Evolutionary conservation across 2,113 vertebrate species (phyloP).

Genomic region (Rhipidura dahli): DNA sequence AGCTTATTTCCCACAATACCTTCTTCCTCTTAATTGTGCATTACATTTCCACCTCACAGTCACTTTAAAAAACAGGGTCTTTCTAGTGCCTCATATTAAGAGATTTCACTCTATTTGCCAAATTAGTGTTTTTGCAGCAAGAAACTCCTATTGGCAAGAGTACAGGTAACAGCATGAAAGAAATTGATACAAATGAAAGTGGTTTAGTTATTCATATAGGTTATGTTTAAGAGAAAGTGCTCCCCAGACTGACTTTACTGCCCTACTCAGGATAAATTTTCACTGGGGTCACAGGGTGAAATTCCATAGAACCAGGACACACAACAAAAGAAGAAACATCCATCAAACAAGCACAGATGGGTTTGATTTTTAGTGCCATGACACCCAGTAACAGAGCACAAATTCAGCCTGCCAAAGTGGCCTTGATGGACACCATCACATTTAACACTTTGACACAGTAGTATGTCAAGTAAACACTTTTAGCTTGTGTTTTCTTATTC

Average conservation of each 20-base stretch:
- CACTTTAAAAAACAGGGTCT: not conserved
- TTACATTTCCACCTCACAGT: not conserved
- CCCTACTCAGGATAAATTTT: fast-evolving
- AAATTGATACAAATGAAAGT: not conserved
- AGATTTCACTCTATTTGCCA: not conserved
- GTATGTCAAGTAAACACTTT: not conserved
- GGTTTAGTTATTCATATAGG: not conserved
- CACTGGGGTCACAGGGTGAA: not conserved
- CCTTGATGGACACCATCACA: not conserved
- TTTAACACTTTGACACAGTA: not conserved
- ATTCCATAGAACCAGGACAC: not conserved
- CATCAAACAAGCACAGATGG: not conserved
- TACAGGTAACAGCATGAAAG: not conserved
- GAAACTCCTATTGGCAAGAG: not conserved
- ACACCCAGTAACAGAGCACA: not conserved
- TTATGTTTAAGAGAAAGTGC: not conserved
- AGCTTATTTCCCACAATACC: not conserved
- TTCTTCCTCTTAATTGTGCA: not conserved
- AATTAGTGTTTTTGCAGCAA: not conserved
- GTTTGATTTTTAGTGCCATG: not conserved
- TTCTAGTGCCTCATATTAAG: not conserved
- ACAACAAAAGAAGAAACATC: not conserved
- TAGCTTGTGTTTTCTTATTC: not conserved
- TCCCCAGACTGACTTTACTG: not conserved
- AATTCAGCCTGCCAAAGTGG: not conserved